Percentiles rank a stretch among this genome's conserved stretches.
These are phyloP conservation scores for Periophthalmodon schlosseri DNA, from an alignment of 2,113 vertebrate species.

Conservation along the genomic window DNA sequence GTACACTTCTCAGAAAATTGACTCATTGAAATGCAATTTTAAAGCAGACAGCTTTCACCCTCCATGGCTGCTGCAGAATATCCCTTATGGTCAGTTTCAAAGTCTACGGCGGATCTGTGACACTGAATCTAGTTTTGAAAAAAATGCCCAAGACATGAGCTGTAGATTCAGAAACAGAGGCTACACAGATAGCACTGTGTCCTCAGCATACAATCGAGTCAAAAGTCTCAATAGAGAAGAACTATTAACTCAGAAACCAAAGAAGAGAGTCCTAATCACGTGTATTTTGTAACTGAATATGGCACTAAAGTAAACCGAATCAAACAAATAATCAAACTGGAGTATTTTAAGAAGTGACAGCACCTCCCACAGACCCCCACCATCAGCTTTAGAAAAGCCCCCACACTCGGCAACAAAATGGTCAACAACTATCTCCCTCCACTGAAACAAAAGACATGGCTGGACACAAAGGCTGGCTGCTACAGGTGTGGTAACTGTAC, in stretches of 20 bases:
- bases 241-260: too few relatives aligned
- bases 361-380: not conserved
- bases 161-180: not conserved
- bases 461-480: too few relatives aligned
- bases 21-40: not conserved
- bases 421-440: too few relatives aligned
- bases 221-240: too few relatives aligned
- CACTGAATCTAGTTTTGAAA: not conserved
- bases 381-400: too few relatives aligned
- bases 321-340: not conserved
- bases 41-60: not conserved
- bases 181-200: not conserved
- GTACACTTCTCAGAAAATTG: not conserved
- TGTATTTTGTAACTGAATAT: too few relatives aligned
- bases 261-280: too few relatives aligned
- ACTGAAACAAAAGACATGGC: too few relatives aligned
- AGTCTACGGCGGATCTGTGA: not conserved
- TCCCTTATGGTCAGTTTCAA: not conserved
- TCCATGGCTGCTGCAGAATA: not conserved
- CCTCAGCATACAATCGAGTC: too few relatives aligned
- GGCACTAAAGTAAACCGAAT: not conserved
- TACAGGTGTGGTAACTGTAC: too few relatives aligned
- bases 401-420: too few relatives aligned
- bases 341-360: not conserved
- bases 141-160: not conserved